Base-by-base conservation (phyloP, 2,113 vertebrate species). In the Alectura lathami region DNA sequence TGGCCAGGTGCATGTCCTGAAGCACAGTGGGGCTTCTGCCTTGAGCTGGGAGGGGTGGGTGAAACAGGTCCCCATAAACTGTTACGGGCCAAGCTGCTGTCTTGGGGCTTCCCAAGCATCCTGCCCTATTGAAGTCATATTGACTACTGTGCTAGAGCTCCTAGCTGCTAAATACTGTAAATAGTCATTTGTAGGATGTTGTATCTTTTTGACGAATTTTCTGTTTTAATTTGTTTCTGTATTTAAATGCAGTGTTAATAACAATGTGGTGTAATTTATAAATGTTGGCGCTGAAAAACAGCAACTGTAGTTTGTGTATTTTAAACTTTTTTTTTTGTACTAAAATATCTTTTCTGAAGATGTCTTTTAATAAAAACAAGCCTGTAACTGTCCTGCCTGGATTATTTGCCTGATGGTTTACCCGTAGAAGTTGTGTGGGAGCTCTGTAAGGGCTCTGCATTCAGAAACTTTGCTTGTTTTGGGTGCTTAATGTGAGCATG, bases 111-210 rank as follows among this genome's bases (percentile, higher is more conserved):
- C 95, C 96, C 93, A 68, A 96, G 96, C 76, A 64, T 94, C 91
- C 88, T n/a, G 13, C 88, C 88, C 91, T 83, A 32, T 78, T 78
- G 85, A 91, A 94, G 97, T 97, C 96, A 97, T 96, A 97, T 97
- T 97, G 97, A 97, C 96, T 97, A 38, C 69, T 64, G 53, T 76
- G 81, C 95, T 92, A 89, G 87, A 81, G 76, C 83, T 91, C 91
- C 92, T 91, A 89, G 96, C 96, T 96, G 96, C 90, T 96, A 91
- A 68, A 47, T 85, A 74, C 13, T 97, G 96, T 95, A 96, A 38
- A 93, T 94, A 97, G 92, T 80, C 56, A 8, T 93, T 86, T 83
- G 86, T 95, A 91, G 89, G 84, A 69, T 45, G 88, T 66, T 93
- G 66, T 63, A 62, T 59, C 79, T 74, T 54, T 81, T 89, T 1